Evolutionary conservation across 2,113 vertebrate species (phyloP), one percentile per base, ranked within the genome.

Genomic region (Chaetodon auriga): DNA sequence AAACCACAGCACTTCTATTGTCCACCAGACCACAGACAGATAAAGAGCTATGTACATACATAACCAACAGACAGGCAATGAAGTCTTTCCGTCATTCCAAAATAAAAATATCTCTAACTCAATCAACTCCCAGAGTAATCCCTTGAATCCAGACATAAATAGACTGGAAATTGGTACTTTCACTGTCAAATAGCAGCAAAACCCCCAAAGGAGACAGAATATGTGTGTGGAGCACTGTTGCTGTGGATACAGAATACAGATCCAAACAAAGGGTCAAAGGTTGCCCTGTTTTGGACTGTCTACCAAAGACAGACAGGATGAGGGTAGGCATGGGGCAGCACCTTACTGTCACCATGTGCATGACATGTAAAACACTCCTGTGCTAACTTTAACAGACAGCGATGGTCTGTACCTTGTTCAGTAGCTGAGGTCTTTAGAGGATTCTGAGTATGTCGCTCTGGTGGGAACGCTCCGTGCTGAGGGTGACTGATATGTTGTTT

Each of bases 401-500:
- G 36, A 69, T 15, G 70, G 19, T 72, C 60, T 81, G 73, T 14
- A 43, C 53, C 84, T 79, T 25, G 51, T 76, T 57, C 35, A 66
- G 66, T 18, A 46, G 61, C 76, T 41, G 6, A 41, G 51, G 68
- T 66, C 80, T 80, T 46, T 3, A 45, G 46, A 60, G 62, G 48
- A 65, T 71, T 74, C 77, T 36, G 75, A 53, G 38, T 75, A 65
- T 41, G 78, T 75, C 41, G 57, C 73, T 14, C 82, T 80, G 76
- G 63, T 89, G 86, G 87, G 88, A 91, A 91, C 23, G 5, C 68
- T 66, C 45, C 4, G 16, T 14, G 35, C 64, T 18, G 35, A 83
- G 86, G 80, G 81, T 93, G 92, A 92, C 86, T 92, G 91, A 93
- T 92, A 62, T 94, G 94, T 94, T 94, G 93, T 94, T 94, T 94